Base-by-base conservation (phyloP, 2,888 invertebrate genomes). In the Hyppa rectilinea region DNA sequence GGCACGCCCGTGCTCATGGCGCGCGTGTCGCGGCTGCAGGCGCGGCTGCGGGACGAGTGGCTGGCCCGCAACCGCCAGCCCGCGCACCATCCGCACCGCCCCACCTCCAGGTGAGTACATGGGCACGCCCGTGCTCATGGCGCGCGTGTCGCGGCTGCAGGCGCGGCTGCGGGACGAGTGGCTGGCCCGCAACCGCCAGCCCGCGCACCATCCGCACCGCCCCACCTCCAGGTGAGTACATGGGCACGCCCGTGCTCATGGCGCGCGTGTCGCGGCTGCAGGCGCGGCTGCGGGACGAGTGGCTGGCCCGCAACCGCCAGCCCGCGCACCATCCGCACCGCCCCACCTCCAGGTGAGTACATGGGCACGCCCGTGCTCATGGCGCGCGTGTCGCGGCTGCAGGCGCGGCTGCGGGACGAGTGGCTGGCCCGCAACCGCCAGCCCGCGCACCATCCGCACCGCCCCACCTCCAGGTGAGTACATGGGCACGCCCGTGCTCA, bases 331-430 rank as follows among this genome's bases (percentile, higher is more conserved):
- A 76, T 47, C 85, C 72, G 23, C 88, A 87, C 47, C 31, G 80
- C 0, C 87, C 87, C 49, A 86, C 87, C 0, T n/a, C n/a, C n/a
- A n/a, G n/a, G n/a, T n/a, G 99, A 99, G 96, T 99, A 99, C 96
- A 99, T 99, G 99, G 99, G 99, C 76, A 98, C 99, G n/a, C 97
- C 98, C 49, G 99, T 99, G 70, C 95, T 99, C 74, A 98, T 99
- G 97, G 98, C 98, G 14, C 96, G 99, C 61, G 98, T 99, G 58
- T 98, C 98, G 82, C 97, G 97, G 20, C 97, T 99, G 81, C 97
- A 97, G 63, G 98, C 98, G 0, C 97, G 97, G 68, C 96, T 99
- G 75, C 96, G 97, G 74, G 99, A 99, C 93, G 98, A 99, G 92
- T 99, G 99, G 99, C 79, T 78, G 84, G 69, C 78, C 1, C 56